Evolutionary conservation across 1,140 invertebrate genomes (phyloP), one percentile per base, ranked within the genome.

Genomic region (Sitophilus oryzae): DNA sequence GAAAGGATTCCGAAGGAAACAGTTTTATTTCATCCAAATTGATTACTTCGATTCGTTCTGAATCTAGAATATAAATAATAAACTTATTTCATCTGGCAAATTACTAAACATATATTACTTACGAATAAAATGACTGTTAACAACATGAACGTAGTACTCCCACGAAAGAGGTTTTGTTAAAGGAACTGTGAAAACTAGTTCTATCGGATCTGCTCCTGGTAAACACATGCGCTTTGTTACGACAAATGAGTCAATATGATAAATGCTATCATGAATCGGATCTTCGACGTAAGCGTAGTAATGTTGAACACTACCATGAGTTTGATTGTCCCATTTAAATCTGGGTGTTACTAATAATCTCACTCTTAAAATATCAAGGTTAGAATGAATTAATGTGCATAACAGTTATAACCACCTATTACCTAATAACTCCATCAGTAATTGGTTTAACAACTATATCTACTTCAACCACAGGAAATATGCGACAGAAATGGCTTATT

Each of bases 271-370:
- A 52, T 79, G 89, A 10, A 92, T 88, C 0, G 93, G 87, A 75
- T 99, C 94, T 75, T 98, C 95, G 11, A 99, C 87, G 93, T 96
- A 98, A 44, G 99, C 83, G 91, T 93, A 98, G 74, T 97, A 99
- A 1, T 87, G 80, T 74, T 98, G 92, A 4, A 56, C 58, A n/a
- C 52, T 88, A 0, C 95, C 93, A 70, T 98, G 93, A 49, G 92
- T 76, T 58, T 80, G 82, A 66, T 93, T 90, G 68, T 92, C 91
- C 93, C 93, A 97, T 40, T 76, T 84, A 70, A 99, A 99, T 55
- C 85, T 81, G 0, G 96, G 83, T 48, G 71, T 83, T 8, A 99
- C 84, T 37, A 78, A 81, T 10, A 98, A 77, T 37, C 84, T 83
- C 58, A 99, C 89, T 64, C 91, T 80, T 3, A 22, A 49, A 52